phyloP scores from a whole-genome alignment of 2,888 invertebrate genomes.

The Sepioteuthis lessoniana region DNA sequence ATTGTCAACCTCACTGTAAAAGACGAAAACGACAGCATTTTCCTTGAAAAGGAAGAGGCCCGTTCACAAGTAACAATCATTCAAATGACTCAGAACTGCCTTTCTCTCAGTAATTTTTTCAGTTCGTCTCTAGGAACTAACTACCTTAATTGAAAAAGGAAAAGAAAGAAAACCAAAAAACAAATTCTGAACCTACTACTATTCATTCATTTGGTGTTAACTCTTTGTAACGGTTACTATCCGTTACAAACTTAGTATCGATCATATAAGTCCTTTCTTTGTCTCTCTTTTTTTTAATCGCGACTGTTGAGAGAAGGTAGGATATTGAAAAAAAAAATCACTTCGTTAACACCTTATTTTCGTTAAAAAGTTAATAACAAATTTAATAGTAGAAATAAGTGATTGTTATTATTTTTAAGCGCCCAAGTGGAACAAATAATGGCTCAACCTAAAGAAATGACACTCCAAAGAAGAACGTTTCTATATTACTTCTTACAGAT shows the following conservation, averaged over 20 bases:
- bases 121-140: neutral
- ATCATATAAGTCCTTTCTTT: too few species aligned
- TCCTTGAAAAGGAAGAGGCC: neutral
- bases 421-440: neutral
- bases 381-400: neutral
- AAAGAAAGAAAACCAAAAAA: neutral
- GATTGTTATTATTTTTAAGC: neutral
- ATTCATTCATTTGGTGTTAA: neutral
- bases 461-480: neutral
- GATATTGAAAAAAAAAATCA: neutral
- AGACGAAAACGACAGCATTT: neutral
- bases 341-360: neutral
- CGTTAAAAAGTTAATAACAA: neutral
- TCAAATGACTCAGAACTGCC: neutral
- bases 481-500: neutral
- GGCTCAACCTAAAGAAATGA: neutral
- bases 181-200: neutral
- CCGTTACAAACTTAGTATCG: too few species aligned
- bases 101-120: neutral
- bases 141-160: neutral
- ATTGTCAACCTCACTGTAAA: neutral
- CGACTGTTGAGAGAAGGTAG: too few species aligned
- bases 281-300: too few species aligned
- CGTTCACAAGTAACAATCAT: neutral
- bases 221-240: too few species aligned